Evolutionary conservation across 2,888 invertebrate species (phyloP).

Genomic region (Chrysolina americana): DNA sequence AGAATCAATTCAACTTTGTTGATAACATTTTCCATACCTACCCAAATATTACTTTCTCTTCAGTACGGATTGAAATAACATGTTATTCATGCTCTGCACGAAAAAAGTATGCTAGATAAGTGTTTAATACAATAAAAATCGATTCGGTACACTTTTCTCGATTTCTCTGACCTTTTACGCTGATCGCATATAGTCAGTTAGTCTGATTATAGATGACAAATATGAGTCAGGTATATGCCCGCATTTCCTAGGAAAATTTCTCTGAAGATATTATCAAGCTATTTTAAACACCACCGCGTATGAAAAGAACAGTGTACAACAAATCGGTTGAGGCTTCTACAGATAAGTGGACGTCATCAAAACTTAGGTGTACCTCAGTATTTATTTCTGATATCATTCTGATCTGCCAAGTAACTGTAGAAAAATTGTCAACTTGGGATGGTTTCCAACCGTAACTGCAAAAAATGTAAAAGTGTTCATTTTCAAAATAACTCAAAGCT

Average conservation of each 20-base stretch:
- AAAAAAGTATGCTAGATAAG: slow-evolving; percentile 22
- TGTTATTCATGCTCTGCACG: slow-evolving; percentile 7
- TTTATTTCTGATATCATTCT: too few relatives aligned
- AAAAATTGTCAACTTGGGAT: too few relatives aligned
- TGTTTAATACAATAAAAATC: slow-evolving; percentile 3
- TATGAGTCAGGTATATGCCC: slow-evolving; percentile 19
- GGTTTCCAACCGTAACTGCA: too few relatives aligned
- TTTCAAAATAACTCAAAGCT: too few relatives aligned
- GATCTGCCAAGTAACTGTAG: too few relatives aligned
- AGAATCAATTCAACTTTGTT: too few relatives aligned
- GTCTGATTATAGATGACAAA: background rate
- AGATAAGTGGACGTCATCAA: background rate
- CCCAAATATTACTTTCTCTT: slow-evolving; percentile 7
- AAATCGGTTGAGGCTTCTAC: background rate
- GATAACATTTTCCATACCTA: background rate
- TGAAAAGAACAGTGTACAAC: background rate
- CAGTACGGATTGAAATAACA: background rate
- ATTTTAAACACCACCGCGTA: background rate
- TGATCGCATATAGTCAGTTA: background rate
- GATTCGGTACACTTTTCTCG: slow-evolving; percentile 26
- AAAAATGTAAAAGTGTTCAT: too few relatives aligned
- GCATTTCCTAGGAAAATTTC: slow-evolving; percentile 28
- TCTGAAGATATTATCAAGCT: background rate
- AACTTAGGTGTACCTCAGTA: too few relatives aligned
- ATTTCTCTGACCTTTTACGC: slow-evolving; percentile 41